Evolutionary conservation across 2,888 invertebrate species (phyloP).

Genomic region (Ephialtes manifestator): DNA sequence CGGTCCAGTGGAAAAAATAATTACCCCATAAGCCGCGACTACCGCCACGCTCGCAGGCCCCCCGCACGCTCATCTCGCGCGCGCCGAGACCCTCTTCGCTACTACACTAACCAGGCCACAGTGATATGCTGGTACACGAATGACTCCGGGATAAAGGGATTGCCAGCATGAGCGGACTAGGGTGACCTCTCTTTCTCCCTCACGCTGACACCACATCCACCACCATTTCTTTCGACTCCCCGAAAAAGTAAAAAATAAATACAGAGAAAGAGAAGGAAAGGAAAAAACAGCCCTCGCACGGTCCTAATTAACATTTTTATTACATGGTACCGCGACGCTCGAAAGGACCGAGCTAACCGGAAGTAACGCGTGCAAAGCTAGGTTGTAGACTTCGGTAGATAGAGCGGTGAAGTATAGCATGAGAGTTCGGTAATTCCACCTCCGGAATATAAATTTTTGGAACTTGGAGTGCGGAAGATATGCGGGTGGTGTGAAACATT

Average conservation of each 20-base stretch:
- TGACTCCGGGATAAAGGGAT: slow-evolving; percentile 64
- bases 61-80: slow-evolving; percentile 18
- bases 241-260: slow-evolving; percentile 7
- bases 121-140: slow-evolving; percentile 60
- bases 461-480: not conserved
- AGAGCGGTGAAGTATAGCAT: not conserved
- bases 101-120: slow-evolving; percentile 25
- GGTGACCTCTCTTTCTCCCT: not conserved
- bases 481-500: slow-evolving; percentile 35
- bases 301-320: slow-evolving; percentile 69
- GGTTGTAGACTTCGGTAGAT: slow-evolving; percentile 12
- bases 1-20: slow-evolving; percentile 69
- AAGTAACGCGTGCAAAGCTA: slow-evolving; percentile 56
- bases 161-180: slow-evolving; percentile 46
- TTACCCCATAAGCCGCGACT: slow-evolving; percentile 65
- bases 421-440: slow-evolving; percentile 33
- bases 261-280: not conserved
- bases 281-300: slow-evolving; percentile 8
- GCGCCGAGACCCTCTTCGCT: slow-evolving; percentile 15
- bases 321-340: slow-evolving; percentile 53
- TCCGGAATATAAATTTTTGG: slow-evolving; percentile 11
- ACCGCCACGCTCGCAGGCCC: slow-evolving; percentile 34
- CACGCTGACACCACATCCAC: slow-evolving; percentile 7
- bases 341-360: slow-evolving; percentile 57
- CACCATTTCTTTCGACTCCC: slow-evolving; percentile 43